phyloP scores from a whole-genome alignment of 2,797 vertebrate genomes.

The Sebastes taczanowskii region DNA sequence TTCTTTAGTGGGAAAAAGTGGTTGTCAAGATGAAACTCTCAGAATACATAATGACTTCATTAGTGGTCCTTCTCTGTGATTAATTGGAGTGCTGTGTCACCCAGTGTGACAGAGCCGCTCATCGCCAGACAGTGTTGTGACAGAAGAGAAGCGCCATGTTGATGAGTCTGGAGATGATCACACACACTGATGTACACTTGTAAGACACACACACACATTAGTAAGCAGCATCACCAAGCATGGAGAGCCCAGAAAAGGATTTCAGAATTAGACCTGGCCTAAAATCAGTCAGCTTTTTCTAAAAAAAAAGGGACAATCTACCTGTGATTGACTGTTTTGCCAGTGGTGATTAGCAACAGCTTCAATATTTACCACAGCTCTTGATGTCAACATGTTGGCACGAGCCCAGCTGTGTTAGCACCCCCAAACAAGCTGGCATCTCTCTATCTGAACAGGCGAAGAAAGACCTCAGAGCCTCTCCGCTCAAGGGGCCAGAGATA shows the following conservation, averaged over 20 bases:
- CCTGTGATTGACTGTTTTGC: slow-evolving; percentile 19
- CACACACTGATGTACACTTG: slow-evolving; percentile 30
- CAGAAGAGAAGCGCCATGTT: slow-evolving; percentile 46
- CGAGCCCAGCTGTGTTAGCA: slow-evolving; percentile 31
- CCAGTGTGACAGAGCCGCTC: slow-evolving; percentile 69
- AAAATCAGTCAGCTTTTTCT: slow-evolving; percentile 5
- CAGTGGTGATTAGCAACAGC: slow-evolving; percentile 25
- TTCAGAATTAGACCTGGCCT: neutral
- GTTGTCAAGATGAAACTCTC: slow-evolving; percentile 62
- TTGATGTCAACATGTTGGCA: slow-evolving; percentile 43
- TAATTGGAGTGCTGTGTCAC: slow-evolving; percentile 72
- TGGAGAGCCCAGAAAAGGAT: neutral
- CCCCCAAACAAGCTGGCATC: slow-evolving; percentile 34
- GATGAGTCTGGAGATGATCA: slow-evolving; percentile 54
- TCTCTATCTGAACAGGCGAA: slow-evolving; percentile 38
- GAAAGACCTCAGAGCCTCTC: slow-evolving; percentile 49
- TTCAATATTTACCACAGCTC: slow-evolving; percentile 26
- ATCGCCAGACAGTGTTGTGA: slow-evolving; percentile 63
- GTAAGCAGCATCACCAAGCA: neutral
- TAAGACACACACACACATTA: slow-evolving; percentile 17
- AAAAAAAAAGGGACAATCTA: neutral
- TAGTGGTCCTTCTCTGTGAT: slow-evolving; percentile 70
- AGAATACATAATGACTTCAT: slow-evolving; percentile 77
- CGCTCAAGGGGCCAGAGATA: slow-evolving; percentile 56
- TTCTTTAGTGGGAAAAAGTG: slow-evolving; percentile 43